phyloP scores from a whole-genome alignment of 2,888 invertebrate species.

The Pseudeuparius sepicola region DNA sequence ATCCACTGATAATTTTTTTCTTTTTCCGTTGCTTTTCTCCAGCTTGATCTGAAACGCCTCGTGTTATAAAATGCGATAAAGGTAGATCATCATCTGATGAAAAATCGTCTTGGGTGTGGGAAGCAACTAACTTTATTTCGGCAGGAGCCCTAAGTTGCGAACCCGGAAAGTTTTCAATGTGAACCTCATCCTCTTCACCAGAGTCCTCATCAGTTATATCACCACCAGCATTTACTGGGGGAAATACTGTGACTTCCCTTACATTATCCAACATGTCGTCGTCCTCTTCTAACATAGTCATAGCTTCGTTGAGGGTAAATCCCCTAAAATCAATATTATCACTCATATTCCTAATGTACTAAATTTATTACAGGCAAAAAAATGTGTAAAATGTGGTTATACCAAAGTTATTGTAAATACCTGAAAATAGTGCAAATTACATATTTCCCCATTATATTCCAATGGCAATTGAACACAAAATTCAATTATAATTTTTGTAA shows the following conservation, averaged over 20 bases:
- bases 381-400: too few relatives aligned
- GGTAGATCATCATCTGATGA: constrained; percentile 4
- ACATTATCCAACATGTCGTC: constrained; percentile 8
- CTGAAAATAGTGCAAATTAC: too few relatives aligned
- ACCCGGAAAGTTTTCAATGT: too few relatives aligned
- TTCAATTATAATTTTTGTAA: too few relatives aligned
- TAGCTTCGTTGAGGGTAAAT: constrained; percentile 10
- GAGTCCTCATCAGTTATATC: constrained; percentile 13
- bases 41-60: not conserved
- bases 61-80: not conserved
- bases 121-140: constrained; percentile 1
- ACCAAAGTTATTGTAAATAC: too few relatives aligned
- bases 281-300: constrained; percentile 17
- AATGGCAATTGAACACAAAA: too few relatives aligned
- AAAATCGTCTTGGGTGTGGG: not conserved
- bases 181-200: too few relatives aligned
- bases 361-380: not conserved
- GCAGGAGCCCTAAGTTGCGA: too few relatives aligned
- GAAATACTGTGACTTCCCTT: constrained; percentile 10
- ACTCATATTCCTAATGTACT: not conserved
- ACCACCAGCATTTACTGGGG: constrained; percentile 7
- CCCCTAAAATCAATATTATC: constrained; percentile 11
- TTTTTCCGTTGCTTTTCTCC: not conserved
- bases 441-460: too few relatives aligned
- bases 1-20: constrained; percentile 1